Evolutionary conservation across 2,797 vertebrate genomes (phyloP).

Genomic region (Antrozous pallidus): DNA sequence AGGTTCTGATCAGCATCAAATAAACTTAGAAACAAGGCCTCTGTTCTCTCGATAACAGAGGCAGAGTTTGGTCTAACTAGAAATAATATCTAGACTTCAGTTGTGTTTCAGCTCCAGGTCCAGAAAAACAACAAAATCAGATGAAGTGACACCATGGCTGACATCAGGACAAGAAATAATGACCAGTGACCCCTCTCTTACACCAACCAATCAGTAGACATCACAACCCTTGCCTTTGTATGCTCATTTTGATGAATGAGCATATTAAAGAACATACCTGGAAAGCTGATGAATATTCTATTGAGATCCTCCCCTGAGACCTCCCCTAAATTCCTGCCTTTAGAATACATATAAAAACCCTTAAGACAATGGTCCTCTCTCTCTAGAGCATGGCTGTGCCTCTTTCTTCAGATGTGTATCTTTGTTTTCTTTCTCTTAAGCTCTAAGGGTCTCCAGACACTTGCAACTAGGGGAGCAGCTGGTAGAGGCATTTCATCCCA

Average conservation of each 20-base stretch:
- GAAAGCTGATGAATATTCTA: neutral
- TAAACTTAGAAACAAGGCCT: neutral
- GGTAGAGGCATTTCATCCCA: neutral
- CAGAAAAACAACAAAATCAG: neutral
- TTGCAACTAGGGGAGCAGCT: neutral
- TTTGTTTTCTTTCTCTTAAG: neutral
- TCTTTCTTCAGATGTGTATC: neutral
- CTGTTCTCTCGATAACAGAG: neutral
- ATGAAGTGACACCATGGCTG: neutral
- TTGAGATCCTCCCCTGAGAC: neutral
- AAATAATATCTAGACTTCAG: neutral
- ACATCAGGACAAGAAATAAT: neutral
- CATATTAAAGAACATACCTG: neutral
- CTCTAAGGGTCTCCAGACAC: neutral
- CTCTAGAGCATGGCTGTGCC: neutral
- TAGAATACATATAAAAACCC: neutral
- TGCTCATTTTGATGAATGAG: neutral
- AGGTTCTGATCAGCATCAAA: neutral
- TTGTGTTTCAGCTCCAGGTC: neutral
- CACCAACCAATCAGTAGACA: neutral
- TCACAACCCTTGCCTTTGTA: neutral
- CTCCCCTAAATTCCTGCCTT: neutral
- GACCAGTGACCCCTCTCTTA: neutral
- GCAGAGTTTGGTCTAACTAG: neutral
- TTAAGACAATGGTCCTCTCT: neutral